Base-by-base conservation (phyloP, 2,888 invertebrate genomes). In the Drosophila lacicola region DNA sequence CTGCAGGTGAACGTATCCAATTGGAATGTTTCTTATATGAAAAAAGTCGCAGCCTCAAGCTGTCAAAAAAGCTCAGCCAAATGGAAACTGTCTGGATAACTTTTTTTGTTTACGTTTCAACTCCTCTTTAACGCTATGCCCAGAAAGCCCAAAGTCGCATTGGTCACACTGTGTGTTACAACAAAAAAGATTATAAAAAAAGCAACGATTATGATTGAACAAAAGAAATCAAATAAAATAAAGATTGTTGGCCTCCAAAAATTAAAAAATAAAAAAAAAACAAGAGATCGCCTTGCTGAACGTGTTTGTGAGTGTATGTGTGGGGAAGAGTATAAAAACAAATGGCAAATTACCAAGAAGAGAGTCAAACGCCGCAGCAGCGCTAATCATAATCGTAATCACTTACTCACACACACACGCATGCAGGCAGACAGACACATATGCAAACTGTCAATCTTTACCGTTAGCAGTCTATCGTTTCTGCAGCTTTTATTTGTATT, bases 401-500 rank as follows among this genome's bases (percentile, higher is more conserved):
- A 60, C 51, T 46, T 19, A 54, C 37, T 46, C 13, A 11, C 44
- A 49, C 21, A n/a, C 34, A 29, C 17, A 50, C 39, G 36, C 19
- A 11, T 36, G 36, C 10, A 50, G 0, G 10, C 49, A 39, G 8
- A 51, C 41, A 62, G 21, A 25, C 39, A 55, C 42, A 47, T 9
- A 19, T 49, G 39, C 41, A 67, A 63, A 63, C 49, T 65, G 67
- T 70, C 77, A 74, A 79, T 66, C 73, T 70, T 70, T 79, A 81
- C 84, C 85, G 87, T 84, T 83, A 84, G 67, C 68, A 51, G 60
- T 71, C 62, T 63, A 49, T 64, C 49, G 66, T 68, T 68, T 73
- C 46, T 73, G 73, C 72, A 73, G 72, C 63, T 76, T 58, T 76
- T 78, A 79, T 78, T 78, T 79, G 70, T 91, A 90, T 90, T 90